Conservation (phyloP, 1,140 invertebrate species). For the Caerostris extrusa region DNA sequence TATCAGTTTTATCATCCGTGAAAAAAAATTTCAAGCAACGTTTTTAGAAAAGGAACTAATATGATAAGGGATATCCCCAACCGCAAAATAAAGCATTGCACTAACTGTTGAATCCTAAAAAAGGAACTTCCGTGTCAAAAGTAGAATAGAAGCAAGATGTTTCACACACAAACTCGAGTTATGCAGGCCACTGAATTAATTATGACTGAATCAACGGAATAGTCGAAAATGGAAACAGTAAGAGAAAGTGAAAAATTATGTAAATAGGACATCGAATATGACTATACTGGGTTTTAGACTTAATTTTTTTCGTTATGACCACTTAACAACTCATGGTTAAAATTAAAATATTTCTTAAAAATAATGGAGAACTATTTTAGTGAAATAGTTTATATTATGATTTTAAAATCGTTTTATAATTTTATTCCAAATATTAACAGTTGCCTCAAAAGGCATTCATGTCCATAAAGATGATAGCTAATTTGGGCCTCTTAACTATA, state of each 20-base stretch:
- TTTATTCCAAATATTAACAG: too few relatives aligned
- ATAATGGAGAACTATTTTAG: too few relatives aligned
- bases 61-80: background rate
- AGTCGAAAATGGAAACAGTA: background rate
- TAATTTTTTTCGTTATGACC: background rate
- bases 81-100: background rate
- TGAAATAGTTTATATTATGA: too few relatives aligned
- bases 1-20: background rate
- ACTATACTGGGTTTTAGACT: background rate
- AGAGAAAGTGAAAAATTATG: background rate
- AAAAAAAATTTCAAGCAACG: background rate
- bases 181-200: background rate
- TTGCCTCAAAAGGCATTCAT: too few relatives aligned
- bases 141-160: background rate
- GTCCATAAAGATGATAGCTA: too few relatives aligned
- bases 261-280: background rate
- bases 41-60: background rate
- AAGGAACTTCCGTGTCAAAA: background rate
- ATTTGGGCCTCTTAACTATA: too few relatives aligned
- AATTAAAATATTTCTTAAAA: too few relatives aligned
- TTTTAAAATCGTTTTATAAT: too few relatives aligned
- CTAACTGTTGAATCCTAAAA: background rate
- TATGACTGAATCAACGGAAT: background rate
- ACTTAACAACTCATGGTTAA: too few relatives aligned
- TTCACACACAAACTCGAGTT: background rate